Evolutionary conservation across 1,140 invertebrate genomes (phyloP).

Genomic region (Drosophila tani): DNA sequence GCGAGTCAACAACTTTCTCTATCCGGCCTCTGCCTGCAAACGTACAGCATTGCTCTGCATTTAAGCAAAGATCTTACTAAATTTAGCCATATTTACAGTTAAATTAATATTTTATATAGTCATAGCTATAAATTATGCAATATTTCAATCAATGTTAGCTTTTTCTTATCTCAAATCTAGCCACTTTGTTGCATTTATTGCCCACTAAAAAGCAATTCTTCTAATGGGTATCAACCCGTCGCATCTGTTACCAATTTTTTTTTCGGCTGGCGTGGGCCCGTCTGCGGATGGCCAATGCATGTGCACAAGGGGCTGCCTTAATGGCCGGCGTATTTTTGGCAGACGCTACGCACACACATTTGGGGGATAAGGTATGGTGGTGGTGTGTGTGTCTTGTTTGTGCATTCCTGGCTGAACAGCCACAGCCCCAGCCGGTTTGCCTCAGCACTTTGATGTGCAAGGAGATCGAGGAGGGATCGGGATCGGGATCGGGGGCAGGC

Average conservation of each 20-base stretch:
- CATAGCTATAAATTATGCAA: no score
- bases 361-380: conserved; percentile 34
- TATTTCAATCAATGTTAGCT: no score
- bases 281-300: conserved; percentile 32
- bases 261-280: conserved; percentile 49
- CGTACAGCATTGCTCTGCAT: no score
- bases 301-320: conserved; percentile 52
- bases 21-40: no score
- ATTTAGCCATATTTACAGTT: no score
- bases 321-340: conserved; percentile 79
- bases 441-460: conserved; percentile 40
- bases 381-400: conserved; percentile 44
- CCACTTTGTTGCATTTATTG: no score
- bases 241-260: not conserved
- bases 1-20: no score
- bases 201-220: no score
- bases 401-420: conserved; percentile 22
- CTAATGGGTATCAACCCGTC: conserved; percentile 7
- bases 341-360: conserved; percentile 81
- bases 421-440: conserved; percentile 63
- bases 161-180: no score
- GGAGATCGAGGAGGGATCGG: conserved; percentile 6
- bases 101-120: no score
- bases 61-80: no score
- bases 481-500: not conserved